Evolutionary conservation across 2,797 vertebrate species (phyloP), one percentile per base, ranked within the genome.

Genomic region (Benthosema pterotum): DNA sequence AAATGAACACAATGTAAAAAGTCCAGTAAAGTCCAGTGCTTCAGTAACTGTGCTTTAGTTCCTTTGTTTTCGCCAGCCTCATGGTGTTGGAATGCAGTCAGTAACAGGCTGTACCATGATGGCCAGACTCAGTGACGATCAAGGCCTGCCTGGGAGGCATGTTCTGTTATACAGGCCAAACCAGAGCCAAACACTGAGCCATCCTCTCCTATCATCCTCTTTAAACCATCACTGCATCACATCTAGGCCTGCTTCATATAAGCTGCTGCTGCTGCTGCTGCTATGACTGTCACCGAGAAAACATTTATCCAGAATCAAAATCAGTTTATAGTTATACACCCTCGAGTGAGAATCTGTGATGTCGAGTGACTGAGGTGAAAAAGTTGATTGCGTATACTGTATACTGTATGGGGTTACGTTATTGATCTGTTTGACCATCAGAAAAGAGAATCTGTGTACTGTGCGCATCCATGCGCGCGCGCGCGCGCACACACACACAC

Each of bases 71-170:
- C 22, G 5, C 22, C 71, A 48, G 80, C 63, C 87, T 89, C 88
- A 87, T 80, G 65, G 77, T 67, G 82, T 76, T 81, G 90, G 90
- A 88, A 90, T 90, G 84, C 48, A 79, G 68, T n/a, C 83, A 77
- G 88, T 91, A 88, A 87, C 90, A 90, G 88, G 84, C 88, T 55
- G 89, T 89, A 87, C 87, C 90, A 90, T 71, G 82, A 67, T 38
- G 32, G 32, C 63, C 70, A 74, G 77, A 82, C 73, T 78, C 81
- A 69, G 65, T 51, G 70, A 63, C 47, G 3, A n/a, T n/a, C n/a
- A 16, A 50, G n/a, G 45, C 32, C 32, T 38, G 52, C n/a, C 11
- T 17, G 61, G 59, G 74, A 60, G 61, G 62, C 70, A 67, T 19
- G 46, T 70, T 72, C 71, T 73, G n/a, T 69, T 72, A 74, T 80